Percentiles rank a stretch among this genome's conserved stretches.
These are phyloP conservation scores for Physocephala rufipes DNA, from an alignment of 2,888 invertebrate species.

Conservation along the genomic window DNA sequence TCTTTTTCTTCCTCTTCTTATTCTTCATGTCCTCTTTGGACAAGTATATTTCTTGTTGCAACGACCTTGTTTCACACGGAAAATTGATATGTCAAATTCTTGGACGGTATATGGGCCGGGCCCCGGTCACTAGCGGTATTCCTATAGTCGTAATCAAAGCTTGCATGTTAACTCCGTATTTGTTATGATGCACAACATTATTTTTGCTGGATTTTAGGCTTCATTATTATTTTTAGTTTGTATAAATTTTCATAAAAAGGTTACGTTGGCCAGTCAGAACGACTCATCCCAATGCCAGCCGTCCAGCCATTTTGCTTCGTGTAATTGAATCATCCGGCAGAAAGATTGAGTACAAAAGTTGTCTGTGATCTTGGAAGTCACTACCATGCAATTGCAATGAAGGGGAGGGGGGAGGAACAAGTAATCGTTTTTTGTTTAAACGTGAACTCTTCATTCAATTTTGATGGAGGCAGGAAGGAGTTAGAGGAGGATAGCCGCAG, in stretches of 20 bases:
- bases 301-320: not conserved
- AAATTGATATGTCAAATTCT: constrained; percentile 33
- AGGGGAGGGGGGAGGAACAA: too few species aligned
- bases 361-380: too few species aligned
- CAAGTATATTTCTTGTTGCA: not conserved
- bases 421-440: too few species aligned
- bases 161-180: constrained; percentile 44
- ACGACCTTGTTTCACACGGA: not conserved
- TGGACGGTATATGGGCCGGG: too few species aligned
- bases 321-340: constrained; percentile 25
- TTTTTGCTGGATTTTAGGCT: constrained; percentile 24
- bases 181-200: constrained; percentile 38
- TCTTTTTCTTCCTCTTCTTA: not conserved
- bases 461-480: too few species aligned
- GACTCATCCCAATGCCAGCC: too few species aligned
- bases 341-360: too few species aligned
- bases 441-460: too few species aligned
- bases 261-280: too few species aligned
- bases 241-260: constrained; percentile 14
- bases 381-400: too few species aligned
- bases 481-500: too few species aligned
- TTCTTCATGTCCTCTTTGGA: not conserved
- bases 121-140: not conserved
- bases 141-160: not conserved
- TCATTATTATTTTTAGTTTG: constrained; percentile 30